Percentiles rank a stretch among this genome's conserved stretches.
Evolutionary conservation across 2,797 vertebrate species (phyloP).

Genomic region (Gymnodraco acuticeps): DNA sequence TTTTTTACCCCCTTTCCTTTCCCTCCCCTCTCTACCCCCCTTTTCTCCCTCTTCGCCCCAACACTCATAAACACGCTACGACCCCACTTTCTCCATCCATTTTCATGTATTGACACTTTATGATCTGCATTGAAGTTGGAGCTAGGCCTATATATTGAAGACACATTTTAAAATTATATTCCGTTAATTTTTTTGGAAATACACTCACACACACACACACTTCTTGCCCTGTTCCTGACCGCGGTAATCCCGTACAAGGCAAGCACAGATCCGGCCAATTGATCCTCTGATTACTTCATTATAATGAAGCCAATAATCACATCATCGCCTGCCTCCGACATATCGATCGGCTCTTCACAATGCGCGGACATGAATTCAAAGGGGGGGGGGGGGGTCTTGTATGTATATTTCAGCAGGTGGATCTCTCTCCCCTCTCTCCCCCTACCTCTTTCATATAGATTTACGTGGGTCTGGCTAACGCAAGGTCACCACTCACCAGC

Average conservation of each 20-base stretch:
- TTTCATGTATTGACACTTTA: not conserved
- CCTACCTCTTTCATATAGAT: constrained; percentile 53
- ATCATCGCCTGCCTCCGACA: constrained; percentile 71
- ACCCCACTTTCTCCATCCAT: constrained; percentile 6
- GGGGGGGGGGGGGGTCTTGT: constrained; percentile 52
- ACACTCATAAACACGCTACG: constrained; percentile 38
- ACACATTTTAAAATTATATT: not conserved
- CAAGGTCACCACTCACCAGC: constrained; percentile 80
- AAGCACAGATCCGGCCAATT: constrained; percentile 71
- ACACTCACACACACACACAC: not conserved
- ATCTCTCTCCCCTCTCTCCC: constrained; percentile 32
- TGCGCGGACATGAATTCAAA: constrained; percentile 71
- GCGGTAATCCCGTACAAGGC: constrained; percentile 72
- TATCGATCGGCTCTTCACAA: constrained; percentile 79
- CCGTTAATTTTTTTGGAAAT: not conserved
- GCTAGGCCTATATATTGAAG: not conserved
- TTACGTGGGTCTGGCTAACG: constrained; percentile 52
- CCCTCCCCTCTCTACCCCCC: constrained; percentile 55
- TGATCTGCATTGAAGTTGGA: not conserved
- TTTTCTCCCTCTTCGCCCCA: constrained; percentile 55
- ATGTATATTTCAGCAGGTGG: constrained; percentile 81
- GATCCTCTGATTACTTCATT: constrained; percentile 87
- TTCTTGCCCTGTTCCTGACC: constrained; percentile 36
- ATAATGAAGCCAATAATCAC: constrained; percentile 86
- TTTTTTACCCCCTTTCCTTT: constrained; percentile 50